These are phyloP conservation scores for Alentia gelatinosa DNA, from an alignment of 2,888 invertebrate genomes.

Conservation along the genomic window DNA sequence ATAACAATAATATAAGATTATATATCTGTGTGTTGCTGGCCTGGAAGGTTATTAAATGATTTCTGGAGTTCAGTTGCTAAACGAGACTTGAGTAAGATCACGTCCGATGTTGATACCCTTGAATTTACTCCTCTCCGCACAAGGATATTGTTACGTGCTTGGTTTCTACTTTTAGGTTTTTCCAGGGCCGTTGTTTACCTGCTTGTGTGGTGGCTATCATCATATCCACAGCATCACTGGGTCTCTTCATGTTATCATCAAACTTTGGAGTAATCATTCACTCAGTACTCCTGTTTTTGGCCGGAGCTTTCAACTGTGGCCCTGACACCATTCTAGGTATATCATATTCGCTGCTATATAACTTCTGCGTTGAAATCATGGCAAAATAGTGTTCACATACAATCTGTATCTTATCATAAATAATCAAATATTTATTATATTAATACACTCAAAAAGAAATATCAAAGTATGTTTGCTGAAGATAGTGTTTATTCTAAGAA, in stretches of 20 bases:
- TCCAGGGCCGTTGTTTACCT: constrained; percentile 77
- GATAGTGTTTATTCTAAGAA: neutral
- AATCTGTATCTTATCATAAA: too few species aligned
- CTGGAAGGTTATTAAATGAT: too few species aligned
- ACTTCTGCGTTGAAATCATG: neutral
- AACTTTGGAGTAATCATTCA: constrained; percentile 79
- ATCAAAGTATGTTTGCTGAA: neutral
- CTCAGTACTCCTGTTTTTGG: constrained; percentile 79
- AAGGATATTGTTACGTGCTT: too few species aligned
- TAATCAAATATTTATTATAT: too few species aligned
- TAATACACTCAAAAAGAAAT: neutral
- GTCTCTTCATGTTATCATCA: constrained; percentile 80
- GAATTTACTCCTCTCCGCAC: too few species aligned
- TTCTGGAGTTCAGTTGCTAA: too few species aligned
- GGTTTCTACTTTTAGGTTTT: constrained; percentile 77
- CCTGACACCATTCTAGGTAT: constrained; percentile 81
- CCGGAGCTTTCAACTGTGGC: constrained; percentile 81
- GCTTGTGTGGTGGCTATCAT: constrained; percentile 78
- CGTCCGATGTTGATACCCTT: too few species aligned
- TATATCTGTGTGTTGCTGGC: too few species aligned
- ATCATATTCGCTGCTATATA: neutral
- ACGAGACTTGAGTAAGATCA: too few species aligned
- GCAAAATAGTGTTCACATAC: too few species aligned
- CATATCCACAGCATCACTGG: constrained; percentile 77
- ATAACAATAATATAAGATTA: too few species aligned